A percentile compares a stretch with the other conserved stretches of the same genome.
Evolutionary conservation across 2,113 vertebrate species (phyloP).

Genomic region (Arenaria interpres): DNA sequence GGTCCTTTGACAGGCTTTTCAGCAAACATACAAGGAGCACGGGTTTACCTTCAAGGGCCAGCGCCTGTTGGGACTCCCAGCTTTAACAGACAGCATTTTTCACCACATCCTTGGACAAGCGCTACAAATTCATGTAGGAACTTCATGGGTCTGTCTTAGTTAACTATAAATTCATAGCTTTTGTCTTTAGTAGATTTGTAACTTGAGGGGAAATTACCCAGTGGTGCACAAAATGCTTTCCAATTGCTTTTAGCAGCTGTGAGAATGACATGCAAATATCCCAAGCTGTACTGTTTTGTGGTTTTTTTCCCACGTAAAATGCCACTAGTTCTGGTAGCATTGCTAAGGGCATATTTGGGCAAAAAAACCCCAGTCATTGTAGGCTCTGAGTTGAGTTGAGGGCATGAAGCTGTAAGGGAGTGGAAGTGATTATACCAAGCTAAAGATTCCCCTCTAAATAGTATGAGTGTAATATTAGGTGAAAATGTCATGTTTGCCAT

Average conservation of each 20-base stretch:
- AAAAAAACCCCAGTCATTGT: neutral
- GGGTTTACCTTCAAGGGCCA: conserved; percentile 92
- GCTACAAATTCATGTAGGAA: conserved; percentile 95
- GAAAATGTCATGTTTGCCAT: neutral
- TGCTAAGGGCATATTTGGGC: neutral
- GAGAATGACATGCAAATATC: neutral
- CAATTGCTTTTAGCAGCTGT: conserved; percentile 21
- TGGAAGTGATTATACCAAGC: neutral
- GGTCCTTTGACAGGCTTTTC: conserved; percentile 92
- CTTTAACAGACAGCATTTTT: conserved; percentile 99
- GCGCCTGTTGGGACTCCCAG: conserved; percentile 89
- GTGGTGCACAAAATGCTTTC: conserved; percentile 48
- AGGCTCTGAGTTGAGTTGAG: conserved; percentile 12
- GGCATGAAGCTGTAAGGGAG: neutral
- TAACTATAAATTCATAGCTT: conserved; percentile 63
- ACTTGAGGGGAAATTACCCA: conserved; percentile 9
- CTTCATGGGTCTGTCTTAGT: conserved; percentile 74
- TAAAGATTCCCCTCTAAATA: neutral
- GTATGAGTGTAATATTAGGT: neutral
- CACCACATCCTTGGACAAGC: conserved; percentile 96
- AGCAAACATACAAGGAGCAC: conserved; percentile 91
- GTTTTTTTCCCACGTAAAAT: neutral
- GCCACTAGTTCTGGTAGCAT: neutral
- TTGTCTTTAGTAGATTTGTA: conserved; percentile 52
- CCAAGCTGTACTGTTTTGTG: neutral